phyloP scores from a whole-genome alignment of 2,888 invertebrate species.

The Stegophylla sp. region DNA sequence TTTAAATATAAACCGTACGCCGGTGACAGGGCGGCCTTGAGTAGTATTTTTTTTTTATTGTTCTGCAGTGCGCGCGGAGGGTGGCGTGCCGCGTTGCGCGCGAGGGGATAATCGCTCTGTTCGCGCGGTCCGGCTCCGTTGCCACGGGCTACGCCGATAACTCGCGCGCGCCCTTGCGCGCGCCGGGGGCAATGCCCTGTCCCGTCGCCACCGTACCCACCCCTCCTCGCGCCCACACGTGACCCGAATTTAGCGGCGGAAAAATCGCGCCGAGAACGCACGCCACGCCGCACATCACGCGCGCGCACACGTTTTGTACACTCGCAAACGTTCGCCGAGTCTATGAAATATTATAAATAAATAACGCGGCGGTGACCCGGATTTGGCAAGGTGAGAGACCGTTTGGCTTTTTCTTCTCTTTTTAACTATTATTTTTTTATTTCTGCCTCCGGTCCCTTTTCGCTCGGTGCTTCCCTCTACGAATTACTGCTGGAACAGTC shows the following conservation, averaged over 20 bases:
- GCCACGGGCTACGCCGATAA: slow-evolving; percentile 39
- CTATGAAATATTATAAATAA: slow-evolving; percentile 21
- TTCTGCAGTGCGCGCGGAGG: not conserved
- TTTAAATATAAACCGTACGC: slow-evolving; percentile 44
- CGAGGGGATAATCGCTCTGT: not conserved
- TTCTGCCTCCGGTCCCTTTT: not conserved
- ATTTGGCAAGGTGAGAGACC: slow-evolving; percentile 51
- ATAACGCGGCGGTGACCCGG: slow-evolving; percentile 38
- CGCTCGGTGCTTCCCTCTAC: no score
- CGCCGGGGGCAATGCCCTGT: slow-evolving; percentile 50
- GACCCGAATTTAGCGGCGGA: slow-evolving; percentile 54
- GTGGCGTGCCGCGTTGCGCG: no score
- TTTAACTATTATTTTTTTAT: not conserved
- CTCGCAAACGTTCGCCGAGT: no score
- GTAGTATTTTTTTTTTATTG: slow-evolving; percentile 10
- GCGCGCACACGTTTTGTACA: slow-evolving; percentile 8
- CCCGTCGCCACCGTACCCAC: slow-evolving; percentile 9
- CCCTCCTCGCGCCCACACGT: not conserved
- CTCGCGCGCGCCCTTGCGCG: slow-evolving; percentile 49
- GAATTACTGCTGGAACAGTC: not conserved
- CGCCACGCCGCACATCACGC: not conserved
- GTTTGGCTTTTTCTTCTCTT: slow-evolving; percentile 4
- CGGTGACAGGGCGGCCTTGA: slow-evolving; percentile 33
- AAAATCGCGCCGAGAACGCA: slow-evolving; percentile 26
- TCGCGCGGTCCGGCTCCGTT: slow-evolving; percentile 11